Base-by-base conservation (phyloP, 1,140 invertebrate species). In the Zaprionus taronus region DNA sequence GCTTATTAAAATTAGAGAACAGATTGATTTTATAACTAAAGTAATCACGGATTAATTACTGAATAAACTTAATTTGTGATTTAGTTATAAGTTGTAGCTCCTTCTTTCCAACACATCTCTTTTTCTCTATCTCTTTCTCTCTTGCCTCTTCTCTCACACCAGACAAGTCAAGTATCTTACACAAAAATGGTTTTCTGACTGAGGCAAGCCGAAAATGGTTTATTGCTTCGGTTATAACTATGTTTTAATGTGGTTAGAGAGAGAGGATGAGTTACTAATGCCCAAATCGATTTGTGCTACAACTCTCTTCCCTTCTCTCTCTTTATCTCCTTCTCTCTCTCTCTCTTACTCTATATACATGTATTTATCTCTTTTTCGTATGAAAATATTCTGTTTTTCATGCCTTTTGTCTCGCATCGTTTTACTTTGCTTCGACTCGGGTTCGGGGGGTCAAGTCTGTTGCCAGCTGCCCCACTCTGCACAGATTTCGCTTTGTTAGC, bases 401-500 rank as follows among this genome's bases (percentile, higher is more conserved):
- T 60, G 41, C 41, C 31, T 34, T 56, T 56, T 28, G n/a, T 36
- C 56, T 36, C 53, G 24, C 36, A 31, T 56, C n/a, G 36, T 38
- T 22, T 44, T 7, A 15, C 26, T 9, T 49, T 24, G 56, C 31
- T 11, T 67, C 36, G 44, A 7, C 6, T 41, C 38, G 20, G 51
- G 1, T 1, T 67, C 36, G 44, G 24, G 58, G 38, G 53, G 41
- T 38, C 17, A 47, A 55, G 26, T 64, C 34, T 38, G 24, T 55
- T 62, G 57, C 44, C 64, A 57, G 53, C 22, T 65, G 51, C 9
- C 34, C 70, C 70, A 66, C 68, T 56, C 72, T 26, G 56, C 38
- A 31, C 47, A 36, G 22, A 15, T 22, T 24, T 12, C n/a, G 44
- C 62, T 63, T 89, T 89, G 85, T 89, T 89, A 72, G 81, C 55